These are phyloP conservation scores for Epirrhoe alternata DNA, from an alignment of 2,888 invertebrate species.

Conservation along the genomic window DNA sequence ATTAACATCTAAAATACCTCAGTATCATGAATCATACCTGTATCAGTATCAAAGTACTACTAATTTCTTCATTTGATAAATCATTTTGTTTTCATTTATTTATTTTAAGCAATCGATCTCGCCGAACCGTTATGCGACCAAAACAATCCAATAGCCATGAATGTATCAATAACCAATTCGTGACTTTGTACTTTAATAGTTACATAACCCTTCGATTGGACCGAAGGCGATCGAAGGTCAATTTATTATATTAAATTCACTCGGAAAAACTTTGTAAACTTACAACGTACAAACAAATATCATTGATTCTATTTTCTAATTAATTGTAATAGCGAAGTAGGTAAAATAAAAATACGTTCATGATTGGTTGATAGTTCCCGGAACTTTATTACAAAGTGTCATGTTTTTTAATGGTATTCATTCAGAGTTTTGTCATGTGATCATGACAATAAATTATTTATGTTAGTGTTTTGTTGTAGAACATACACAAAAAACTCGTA, in stretches of 20 bases:
- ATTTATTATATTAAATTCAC: conserved; percentile 41
- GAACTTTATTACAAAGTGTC: not conserved
- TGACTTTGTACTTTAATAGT: conserved; percentile 11
- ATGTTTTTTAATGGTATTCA: too few relatives aligned
- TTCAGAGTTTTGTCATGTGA: too few relatives aligned
- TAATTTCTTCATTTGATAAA: not conserved
- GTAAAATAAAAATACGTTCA: not conserved
- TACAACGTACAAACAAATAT: not conserved
- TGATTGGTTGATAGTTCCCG: not conserved
- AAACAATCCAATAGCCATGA: conserved; percentile 5
- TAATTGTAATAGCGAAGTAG: not conserved
- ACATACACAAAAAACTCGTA: too few relatives aligned
- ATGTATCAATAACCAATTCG: conserved; percentile 14
- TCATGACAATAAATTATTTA: too few relatives aligned
- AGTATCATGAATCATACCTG: not conserved
- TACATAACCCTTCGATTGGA: conserved; percentile 26
- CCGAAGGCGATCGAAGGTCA: conserved; percentile 46
- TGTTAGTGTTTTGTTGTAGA: too few relatives aligned
- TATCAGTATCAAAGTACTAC: not conserved
- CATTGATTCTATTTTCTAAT: not conserved
- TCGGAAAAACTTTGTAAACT: conserved; percentile 27
- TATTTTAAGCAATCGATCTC: conserved; percentile 4
- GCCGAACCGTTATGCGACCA: not conserved
- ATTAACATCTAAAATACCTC: too few relatives aligned
- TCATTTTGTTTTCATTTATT: not conserved